Conservation (phyloP, 2,888 invertebrate species). For the Pyrochroa serraticornis region DNA sequence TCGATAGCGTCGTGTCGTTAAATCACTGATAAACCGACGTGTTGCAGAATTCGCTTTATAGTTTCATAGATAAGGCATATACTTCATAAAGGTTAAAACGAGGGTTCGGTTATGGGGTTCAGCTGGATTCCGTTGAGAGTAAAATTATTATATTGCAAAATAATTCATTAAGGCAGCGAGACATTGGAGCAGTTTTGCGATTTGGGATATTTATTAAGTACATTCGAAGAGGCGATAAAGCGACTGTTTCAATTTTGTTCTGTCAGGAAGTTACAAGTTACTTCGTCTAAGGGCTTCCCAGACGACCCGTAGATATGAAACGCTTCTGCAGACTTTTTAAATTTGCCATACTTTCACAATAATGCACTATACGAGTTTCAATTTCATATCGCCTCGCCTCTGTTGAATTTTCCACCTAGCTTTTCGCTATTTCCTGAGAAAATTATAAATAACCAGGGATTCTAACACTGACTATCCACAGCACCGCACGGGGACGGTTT, state of each 20-base stretch:
- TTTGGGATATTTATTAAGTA: conserved; percentile 32
- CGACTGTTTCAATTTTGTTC: conserved; percentile 37
- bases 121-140: too few species aligned
- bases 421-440: conserved; percentile 22
- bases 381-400: conserved; percentile 21
- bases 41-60: conserved; percentile 13
- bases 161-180: conserved; percentile 1
- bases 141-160: too few species aligned
- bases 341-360: conserved; percentile 9
- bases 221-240: conserved; percentile 31
- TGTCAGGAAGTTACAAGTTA: conserved; percentile 34
- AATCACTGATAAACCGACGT: conserved; percentile 25
- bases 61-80: conserved; percentile 17
- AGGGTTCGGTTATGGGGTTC: conserved; percentile 8
- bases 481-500: conserved; percentile 11
- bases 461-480: conserved; percentile 3
- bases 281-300: conserved; percentile 30
- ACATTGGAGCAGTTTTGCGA: conserved; percentile 1
- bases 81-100: conserved; percentile 27
- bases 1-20: conserved; percentile 19
- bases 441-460: conserved; percentile 12
- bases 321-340: conserved; percentile 25
- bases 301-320: conserved; percentile 31
- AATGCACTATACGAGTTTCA: conserved; percentile 8
- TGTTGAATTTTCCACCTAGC: conserved; percentile 18